Conservation (phyloP, 2,113 vertebrate species). For the Naja naja region DNA sequence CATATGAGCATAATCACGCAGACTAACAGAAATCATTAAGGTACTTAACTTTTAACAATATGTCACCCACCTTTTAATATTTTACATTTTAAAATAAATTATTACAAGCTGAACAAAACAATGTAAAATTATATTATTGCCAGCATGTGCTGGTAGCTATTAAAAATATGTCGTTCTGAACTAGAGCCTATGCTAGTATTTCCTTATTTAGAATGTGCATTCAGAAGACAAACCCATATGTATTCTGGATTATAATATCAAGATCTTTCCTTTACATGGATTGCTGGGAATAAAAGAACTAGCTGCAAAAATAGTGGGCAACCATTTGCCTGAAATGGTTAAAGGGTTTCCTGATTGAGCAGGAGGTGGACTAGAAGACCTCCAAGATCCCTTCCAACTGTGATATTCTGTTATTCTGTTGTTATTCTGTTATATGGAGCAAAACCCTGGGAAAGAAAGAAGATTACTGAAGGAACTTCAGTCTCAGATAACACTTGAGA, state of each 20-base stretch:
- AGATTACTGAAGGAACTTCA: not conserved
- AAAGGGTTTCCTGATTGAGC: not conserved
- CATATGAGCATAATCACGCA: too few relatives aligned
- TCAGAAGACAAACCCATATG: not conserved
- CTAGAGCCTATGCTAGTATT: not conserved
- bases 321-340: too few relatives aligned
- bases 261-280: not conserved
- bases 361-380: not conserved
- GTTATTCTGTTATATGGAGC: not conserved
- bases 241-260: not conserved
- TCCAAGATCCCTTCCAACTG: not conserved
- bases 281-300: not conserved
- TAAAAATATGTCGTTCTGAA: not conserved
- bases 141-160: not conserved
- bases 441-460: not conserved
- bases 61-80: too few relatives aligned
- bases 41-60: too few relatives aligned
- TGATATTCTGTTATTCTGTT: not conserved
- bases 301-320: not conserved
- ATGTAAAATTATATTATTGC: too few relatives aligned
- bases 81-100: too few relatives aligned
- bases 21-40: too few relatives aligned
- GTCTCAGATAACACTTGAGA: not conserved
- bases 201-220: not conserved
- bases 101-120: too few relatives aligned